These are phyloP conservation scores for Thunnus thynnus DNA, from an alignment of 2,113 vertebrate genomes.

Conservation along the genomic window DNA sequence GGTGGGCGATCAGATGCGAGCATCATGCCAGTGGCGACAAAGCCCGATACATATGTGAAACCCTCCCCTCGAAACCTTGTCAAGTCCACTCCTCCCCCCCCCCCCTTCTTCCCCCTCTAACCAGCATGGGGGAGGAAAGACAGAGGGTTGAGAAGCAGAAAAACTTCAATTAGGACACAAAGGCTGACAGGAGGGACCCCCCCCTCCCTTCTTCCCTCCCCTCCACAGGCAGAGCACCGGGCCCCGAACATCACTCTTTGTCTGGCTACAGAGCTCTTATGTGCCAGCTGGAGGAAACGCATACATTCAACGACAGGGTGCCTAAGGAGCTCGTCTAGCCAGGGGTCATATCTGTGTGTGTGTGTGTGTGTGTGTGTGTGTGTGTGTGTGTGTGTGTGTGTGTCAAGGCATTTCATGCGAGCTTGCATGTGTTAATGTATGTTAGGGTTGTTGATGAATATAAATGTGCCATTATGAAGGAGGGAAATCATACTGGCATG, in stretches of 20 bases:
- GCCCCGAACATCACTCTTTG: constrained; percentile 73
- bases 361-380: background rate
- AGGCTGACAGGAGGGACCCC: constrained; percentile 77
- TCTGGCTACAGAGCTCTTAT: constrained; percentile 60
- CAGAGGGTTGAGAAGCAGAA: constrained; percentile 72
- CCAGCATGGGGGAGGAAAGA: constrained; percentile 63
- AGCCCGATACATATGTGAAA: constrained; percentile 47
- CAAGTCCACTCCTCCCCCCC: constrained; percentile 33
- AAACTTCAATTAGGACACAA: constrained; percentile 87
- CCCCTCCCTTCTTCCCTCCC: constrained; percentile 22
- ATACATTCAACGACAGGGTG: constrained; percentile 28
- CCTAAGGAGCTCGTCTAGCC: constrained; percentile 43
- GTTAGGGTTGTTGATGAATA: constrained; percentile 56
- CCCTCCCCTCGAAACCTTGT: constrained; percentile 54
- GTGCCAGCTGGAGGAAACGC: constrained; percentile 73
- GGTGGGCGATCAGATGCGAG: constrained; percentile 47
- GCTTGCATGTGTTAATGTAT: constrained; percentile 49
- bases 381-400: background rate
- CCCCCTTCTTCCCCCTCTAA: constrained; percentile 30
- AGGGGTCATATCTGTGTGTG: constrained; percentile 40
- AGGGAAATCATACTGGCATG: constrained; percentile 5
- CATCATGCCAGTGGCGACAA: constrained; percentile 69
- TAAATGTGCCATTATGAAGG: constrained; percentile 43
- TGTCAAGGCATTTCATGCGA: constrained; percentile 55
- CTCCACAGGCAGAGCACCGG: constrained; percentile 45